A percentile compares a stretch with the other conserved stretches of the same genome.
Conservation (phyloP, 1,140 invertebrate species). For the Temnothorax nylanderi region DNA sequence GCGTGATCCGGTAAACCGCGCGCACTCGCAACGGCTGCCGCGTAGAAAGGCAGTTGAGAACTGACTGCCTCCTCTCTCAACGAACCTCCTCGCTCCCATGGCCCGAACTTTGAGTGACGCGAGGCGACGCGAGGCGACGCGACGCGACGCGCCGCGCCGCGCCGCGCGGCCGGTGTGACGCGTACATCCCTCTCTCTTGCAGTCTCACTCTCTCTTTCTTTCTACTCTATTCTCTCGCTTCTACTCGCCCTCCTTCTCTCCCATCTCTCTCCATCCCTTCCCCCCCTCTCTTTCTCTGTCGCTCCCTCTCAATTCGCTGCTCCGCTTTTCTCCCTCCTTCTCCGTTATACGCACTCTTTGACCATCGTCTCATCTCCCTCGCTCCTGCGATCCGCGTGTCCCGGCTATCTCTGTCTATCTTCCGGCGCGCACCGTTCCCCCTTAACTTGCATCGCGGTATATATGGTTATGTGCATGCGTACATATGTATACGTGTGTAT, state of each 20-base stretch:
- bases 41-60: conserved; percentile 87
- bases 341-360: conserved; percentile 51
- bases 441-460: not conserved
- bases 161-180: conserved; percentile 82
- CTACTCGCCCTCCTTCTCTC: conserved; percentile 46
- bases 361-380: conserved; percentile 33
- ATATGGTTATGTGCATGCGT: not conserved
- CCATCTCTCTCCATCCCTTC: conserved; percentile 16
- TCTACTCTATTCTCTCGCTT: not conserved
- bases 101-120: conserved; percentile 81
- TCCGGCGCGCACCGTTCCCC: conserved; percentile 8
- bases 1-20: conserved; percentile 79
- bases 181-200: conserved; percentile 73
- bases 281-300: conserved; percentile 47
- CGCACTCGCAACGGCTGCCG: conserved; percentile 80
- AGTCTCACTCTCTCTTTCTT: conserved; percentile 51
- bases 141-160: conserved; percentile 65
- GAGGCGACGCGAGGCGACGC: conserved; percentile 75
- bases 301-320: conserved; percentile 3
- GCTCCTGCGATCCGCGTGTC: conserved; percentile 41
- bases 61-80: conserved; percentile 80
- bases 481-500: not conserved
- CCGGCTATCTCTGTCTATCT: conserved; percentile 20
- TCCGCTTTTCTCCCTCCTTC: conserved; percentile 33
- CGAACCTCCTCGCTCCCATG: conserved; percentile 74